Percentiles rank a stretch among this genome's conserved stretches.
Evolutionary conservation across 2,797 vertebrate species (phyloP).

Genomic region (Alcedo quadribrachys): DNA sequence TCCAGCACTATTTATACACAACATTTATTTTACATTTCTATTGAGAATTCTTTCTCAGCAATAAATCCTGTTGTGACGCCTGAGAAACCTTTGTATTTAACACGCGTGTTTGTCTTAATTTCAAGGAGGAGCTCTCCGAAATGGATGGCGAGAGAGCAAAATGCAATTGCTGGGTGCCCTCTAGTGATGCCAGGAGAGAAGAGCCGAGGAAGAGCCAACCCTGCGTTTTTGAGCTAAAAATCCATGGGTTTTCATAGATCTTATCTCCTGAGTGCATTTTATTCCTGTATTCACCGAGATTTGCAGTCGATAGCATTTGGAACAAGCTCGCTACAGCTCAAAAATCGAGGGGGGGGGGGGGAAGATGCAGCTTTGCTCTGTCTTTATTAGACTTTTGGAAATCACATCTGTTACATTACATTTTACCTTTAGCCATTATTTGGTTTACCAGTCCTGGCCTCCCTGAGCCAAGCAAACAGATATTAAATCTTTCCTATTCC

Average conservation of each 20-base stretch:
- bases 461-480: neutral
- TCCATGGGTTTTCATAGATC: rapidly evolving
- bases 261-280: neutral
- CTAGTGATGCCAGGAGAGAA: slow-evolving; percentile 54
- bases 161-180: slow-evolving; percentile 60
- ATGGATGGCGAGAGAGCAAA: neutral
- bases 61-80: neutral
- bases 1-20: neutral
- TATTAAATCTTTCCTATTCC: neutral
- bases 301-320: neutral
- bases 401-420: neutral
- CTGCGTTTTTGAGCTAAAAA: rapidly evolving
- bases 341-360: neutral
- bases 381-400: neutral
- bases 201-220: rapidly evolving
- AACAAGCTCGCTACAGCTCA: neutral
- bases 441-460: neutral
- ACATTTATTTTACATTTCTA: neutral
- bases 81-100: neutral
- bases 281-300: neutral
- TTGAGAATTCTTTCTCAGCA: neutral
- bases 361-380: neutral
- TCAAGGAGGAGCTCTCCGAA: rapidly evolving
- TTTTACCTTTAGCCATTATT: neutral
- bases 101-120: rapidly evolving